These are phyloP conservation scores for Tinamus major DNA, from an alignment of 2,797 vertebrate genomes.

Conservation along the genomic window DNA sequence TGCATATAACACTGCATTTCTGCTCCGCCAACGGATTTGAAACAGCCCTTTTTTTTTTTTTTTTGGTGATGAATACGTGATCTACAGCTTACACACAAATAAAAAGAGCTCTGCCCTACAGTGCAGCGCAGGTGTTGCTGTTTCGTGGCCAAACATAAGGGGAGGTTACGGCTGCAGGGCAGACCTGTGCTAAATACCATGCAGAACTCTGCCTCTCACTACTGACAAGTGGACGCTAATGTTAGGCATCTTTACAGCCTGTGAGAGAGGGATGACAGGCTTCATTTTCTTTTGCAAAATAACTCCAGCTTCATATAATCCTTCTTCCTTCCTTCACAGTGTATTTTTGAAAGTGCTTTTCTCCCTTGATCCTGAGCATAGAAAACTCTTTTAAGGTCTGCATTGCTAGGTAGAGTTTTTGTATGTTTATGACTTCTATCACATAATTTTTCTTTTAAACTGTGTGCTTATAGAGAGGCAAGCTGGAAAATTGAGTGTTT, in stretches of 20 bases:
- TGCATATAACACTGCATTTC: neutral
- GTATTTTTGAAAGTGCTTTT: slow-evolving; percentile 33
- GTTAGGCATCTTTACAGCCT: neutral
- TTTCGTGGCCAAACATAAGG: neutral
- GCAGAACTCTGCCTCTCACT: neutral
- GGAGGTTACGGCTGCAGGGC: neutral
- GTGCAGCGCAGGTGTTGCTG: neutral
- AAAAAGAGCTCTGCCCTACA: neutral
- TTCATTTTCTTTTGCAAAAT: slow-evolving; percentile 8
- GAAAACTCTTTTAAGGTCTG: slow-evolving; percentile 43
- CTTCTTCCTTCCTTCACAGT: slow-evolving; percentile 15
- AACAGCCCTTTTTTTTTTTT: neutral
- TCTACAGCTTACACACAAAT: neutral
- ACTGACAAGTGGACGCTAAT: neutral
- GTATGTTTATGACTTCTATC: slow-evolving; percentile 33
- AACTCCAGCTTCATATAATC: slow-evolving; percentile 19
- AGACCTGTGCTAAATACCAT: neutral
- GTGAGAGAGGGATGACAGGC: neutral
- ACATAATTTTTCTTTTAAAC: slow-evolving; percentile 56
- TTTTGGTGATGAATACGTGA: neutral
- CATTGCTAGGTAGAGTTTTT: slow-evolving; percentile 22
- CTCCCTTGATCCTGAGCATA: neutral
- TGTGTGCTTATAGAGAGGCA: slow-evolving; percentile 13
- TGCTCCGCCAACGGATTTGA: neutral
- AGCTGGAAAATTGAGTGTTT: slow-evolving; percentile 55